Conservation (phyloP, 1,140 invertebrate species). For the Drosophila pachea region DNA sequence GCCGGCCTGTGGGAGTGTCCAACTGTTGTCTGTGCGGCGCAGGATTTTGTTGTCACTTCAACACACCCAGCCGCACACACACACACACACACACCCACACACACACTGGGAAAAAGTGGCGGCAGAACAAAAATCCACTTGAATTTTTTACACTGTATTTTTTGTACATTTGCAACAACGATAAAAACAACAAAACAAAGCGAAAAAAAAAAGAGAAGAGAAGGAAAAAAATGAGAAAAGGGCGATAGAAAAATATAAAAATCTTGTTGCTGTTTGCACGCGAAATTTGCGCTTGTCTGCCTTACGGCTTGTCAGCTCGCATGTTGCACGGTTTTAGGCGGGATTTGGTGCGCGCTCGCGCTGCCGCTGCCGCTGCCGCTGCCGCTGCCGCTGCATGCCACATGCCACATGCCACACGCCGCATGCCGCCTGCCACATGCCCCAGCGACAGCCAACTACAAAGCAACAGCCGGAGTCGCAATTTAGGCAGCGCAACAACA, state of each 20-base stretch:
- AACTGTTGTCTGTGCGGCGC: conserved; percentile 47
- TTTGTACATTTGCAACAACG: conserved; percentile 62
- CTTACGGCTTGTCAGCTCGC: conserved; percentile 76
- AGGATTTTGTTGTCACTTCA: conserved; percentile 78
- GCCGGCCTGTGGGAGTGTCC: conserved; percentile 35
- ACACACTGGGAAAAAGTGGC: conserved; percentile 41
- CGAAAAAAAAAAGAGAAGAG: conserved; percentile 7
- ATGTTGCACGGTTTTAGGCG: conserved; percentile 76
- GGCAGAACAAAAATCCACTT: conserved; percentile 71
- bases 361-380: conserved; percentile 1
- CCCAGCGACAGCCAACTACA: conserved; percentile 54
- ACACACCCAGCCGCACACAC: conserved; percentile 51
- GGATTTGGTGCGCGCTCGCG: conserved; percentile 62
- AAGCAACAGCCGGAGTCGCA: conserved; percentile 65
- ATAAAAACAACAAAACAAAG: background rate
- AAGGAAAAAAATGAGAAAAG: background rate
- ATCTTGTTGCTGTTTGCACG: conserved; percentile 66
- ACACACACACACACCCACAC: conserved; percentile 38
- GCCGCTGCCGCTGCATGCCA: conserved; percentile 16
- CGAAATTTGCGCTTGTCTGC: conserved; percentile 76
- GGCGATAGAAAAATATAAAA: conserved; percentile 18
- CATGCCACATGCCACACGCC: conserved; percentile 8
- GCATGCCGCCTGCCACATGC: conserved; percentile 12
- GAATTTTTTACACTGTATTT: conserved; percentile 77
- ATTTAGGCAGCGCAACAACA: conserved; percentile 41